Percentiles rank a stretch among this genome's conserved stretches.
Evolutionary conservation across 1,140 invertebrate genomes (phyloP).

Genomic region (Lordiphosa collinella): DNA sequence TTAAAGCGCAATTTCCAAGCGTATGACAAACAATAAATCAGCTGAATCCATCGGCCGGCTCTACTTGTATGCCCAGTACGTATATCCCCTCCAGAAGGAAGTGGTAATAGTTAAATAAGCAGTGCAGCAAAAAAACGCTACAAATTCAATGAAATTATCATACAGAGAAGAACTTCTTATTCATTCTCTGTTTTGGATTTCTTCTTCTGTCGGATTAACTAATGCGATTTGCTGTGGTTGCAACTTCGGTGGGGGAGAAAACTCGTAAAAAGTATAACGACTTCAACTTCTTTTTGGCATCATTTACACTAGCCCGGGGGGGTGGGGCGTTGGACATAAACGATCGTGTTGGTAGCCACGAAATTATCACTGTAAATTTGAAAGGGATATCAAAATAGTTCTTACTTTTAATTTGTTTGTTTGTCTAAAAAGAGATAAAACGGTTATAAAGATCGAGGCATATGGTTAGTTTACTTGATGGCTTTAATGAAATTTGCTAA

Average conservation of each 20-base stretch:
- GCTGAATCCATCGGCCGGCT: constrained; percentile 54
- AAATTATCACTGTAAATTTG: constrained; percentile 43
- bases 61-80: not conserved
- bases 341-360: constrained; percentile 68
- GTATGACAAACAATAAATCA: constrained; percentile 77
- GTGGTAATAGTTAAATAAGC: constrained; percentile 76
- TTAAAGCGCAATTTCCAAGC: constrained; percentile 75
- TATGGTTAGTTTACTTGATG: too few relatives aligned
- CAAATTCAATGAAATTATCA: constrained; percentile 70
- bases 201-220: constrained; percentile 73
- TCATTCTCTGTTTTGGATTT: constrained; percentile 29
- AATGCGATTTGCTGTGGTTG: constrained; percentile 64
- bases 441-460: too few relatives aligned
- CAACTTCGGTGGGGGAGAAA: not conserved
- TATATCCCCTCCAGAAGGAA: constrained; percentile 38
- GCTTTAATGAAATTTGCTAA: too few relatives aligned
- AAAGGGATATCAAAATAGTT: constrained; percentile 10
- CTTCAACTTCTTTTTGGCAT: constrained; percentile 34
- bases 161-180: constrained; percentile 32
- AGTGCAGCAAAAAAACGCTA: constrained; percentile 18
- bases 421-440: too few relatives aligned
- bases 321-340: constrained; percentile 42
- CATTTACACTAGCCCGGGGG: constrained; percentile 45
- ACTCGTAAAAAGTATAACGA: constrained; percentile 72
- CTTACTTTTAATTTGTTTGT: not conserved